Base-by-base conservation (phyloP, 2,888 invertebrate species). In the Philopedon plagiatum region DNA sequence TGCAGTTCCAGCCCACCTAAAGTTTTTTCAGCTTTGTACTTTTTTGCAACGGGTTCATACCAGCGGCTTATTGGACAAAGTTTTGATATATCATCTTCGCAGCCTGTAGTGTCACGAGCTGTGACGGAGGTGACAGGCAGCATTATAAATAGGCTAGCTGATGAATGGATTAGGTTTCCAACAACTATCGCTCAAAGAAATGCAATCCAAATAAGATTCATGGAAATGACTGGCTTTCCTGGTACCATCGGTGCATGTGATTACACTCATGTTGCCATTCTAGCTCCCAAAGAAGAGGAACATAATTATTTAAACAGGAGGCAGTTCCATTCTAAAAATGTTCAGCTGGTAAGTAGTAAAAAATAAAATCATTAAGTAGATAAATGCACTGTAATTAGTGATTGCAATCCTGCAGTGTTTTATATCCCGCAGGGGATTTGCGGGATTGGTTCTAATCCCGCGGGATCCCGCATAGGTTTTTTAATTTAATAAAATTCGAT, bases 251-350 rank as follows among this genome's bases (percentile, higher is more conserved):
- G 74, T n/a, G 64, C 70, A 7, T 62, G 75, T 8, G 76, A 76
- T 39, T 76, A 67, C 62, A 75, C 73, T 2, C 72, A 75, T 74
- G 56, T 76, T 23, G 56, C 51, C 18, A 76, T 76, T 41, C 11
- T 76, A 19, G 39, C 63, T 26, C 75, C 76, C 18, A n/a, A 4
- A 13, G 58, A 46, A 56, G 71, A 77, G 56, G 76, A 76, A 60
- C 76, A 78, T 46, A 76, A 77, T 73, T 77, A 78, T 62, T 41
- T 77, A 0, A 76, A 77, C 18, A 54, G 76, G 34, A 76, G 74
- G 64, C 64, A 64, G 8, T 75, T 65, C 60, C 74, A 76, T 37
- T 76, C 76, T 13, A 75, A 76, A 67, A 76, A 76, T 71, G 66
- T 76, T 23, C 76, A 77, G 71, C 2, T 39, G 3, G 39, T 39